phyloP scores from a whole-genome alignment of 2,113 vertebrate genomes.

The Odocoileus virginianus region DNA sequence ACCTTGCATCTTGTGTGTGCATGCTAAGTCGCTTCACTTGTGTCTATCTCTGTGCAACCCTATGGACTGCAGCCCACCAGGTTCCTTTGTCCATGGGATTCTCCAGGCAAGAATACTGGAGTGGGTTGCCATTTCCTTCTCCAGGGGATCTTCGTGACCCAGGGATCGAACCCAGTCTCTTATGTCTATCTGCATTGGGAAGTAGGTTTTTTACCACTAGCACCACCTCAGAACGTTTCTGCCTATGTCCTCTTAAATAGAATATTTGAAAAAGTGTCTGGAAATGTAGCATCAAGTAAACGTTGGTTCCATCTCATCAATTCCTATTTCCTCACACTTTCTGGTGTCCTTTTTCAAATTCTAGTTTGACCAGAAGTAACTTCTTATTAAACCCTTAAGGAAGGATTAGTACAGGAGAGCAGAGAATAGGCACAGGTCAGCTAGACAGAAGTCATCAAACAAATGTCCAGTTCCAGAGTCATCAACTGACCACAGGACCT shows the following conservation, averaged over 20 bases:
- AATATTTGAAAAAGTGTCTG: neutral
- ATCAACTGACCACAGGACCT: neutral
- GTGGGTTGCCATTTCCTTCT: too few relatives aligned
- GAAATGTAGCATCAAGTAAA: neutral
- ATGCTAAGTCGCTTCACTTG: neutral
- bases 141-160: too few relatives aligned
- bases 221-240: too few relatives aligned
- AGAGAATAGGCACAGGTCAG: neutral
- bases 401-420: neutral
- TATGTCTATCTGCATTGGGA: too few relatives aligned
- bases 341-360: neutral
- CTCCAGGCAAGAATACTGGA: too few relatives aligned
- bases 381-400: neutral
- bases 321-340: neutral
- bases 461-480: neutral
- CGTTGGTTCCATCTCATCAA: neutral
- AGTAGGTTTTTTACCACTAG: too few relatives aligned
- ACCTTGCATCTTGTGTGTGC: too few relatives aligned
- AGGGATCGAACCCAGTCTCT: too few relatives aligned
- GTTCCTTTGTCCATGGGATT: neutral
- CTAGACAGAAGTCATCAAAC: neutral
- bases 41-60: neutral
- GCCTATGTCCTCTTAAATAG: neutral
- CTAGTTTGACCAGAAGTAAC: neutral
- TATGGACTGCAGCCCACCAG: neutral